A percentile compares a stretch with the other conserved stretches of the same genome.
These are phyloP conservation scores for Metalampra italica DNA, from an alignment of 2,888 invertebrate genomes.

Conservation along the genomic window DNA sequence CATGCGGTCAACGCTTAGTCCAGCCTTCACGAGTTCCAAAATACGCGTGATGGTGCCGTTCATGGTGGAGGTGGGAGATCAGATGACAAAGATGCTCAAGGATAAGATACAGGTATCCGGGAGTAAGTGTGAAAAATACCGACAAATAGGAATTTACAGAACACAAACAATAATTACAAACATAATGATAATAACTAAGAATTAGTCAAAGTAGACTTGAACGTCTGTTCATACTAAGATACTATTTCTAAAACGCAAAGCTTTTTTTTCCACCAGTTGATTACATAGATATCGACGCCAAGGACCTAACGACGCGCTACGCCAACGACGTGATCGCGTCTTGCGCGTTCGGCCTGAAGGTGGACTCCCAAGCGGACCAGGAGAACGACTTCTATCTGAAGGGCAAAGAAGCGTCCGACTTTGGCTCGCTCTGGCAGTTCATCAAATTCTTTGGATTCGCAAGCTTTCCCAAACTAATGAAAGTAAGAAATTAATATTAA, in stretches of 20 bases:
- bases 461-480: conserved; percentile 19
- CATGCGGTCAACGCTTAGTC: conserved; percentile 52
- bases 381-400: conserved; percentile 73
- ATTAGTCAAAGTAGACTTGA: no score
- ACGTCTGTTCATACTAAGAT: no score
- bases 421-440: conserved; percentile 19
- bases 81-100: conserved; percentile 43
- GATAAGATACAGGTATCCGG: conserved; percentile 20
- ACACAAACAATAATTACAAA: no score
- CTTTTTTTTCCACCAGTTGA: conserved; percentile 3
- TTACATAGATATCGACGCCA: conserved; percentile 46
- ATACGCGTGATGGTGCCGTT: conserved; percentile 62
- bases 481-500: conserved; percentile 15
- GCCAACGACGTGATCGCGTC: conserved; percentile 73
- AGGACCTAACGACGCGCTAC: conserved; percentile 55
- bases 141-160: no score
- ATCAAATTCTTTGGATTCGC: conserved; percentile 17
- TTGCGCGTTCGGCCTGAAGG: conserved; percentile 66
- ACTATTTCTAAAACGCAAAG: no score
- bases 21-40: conserved; percentile 67
- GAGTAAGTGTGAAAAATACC: background rate
- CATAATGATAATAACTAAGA: no score
- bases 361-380: conserved; percentile 68
- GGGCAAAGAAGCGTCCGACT: conserved; percentile 58
- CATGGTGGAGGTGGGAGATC: conserved; percentile 57